Base-by-base conservation (phyloP, 1,140 invertebrate genomes). In the Goniozus legneri region DNA sequence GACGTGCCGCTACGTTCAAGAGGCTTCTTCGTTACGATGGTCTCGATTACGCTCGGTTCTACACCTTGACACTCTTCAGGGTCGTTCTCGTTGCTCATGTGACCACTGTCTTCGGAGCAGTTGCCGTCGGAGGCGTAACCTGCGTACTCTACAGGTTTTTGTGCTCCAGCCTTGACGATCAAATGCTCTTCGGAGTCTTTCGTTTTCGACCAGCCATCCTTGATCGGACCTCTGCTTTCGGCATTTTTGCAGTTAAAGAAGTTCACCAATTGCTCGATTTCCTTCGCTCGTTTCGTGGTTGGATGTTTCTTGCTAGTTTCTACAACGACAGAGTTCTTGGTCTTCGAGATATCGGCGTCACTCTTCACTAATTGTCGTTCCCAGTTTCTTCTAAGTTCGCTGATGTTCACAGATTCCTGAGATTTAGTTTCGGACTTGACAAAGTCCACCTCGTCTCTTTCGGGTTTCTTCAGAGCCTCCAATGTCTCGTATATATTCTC, bases 21-120 rank as follows among this genome's bases (percentile, higher is more conserved):
- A 6, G 14, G 8, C 2, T 45, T 40, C 12, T 59, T 52, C 39
- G 45, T 61, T 7, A 45, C 50, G 1, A 46, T n/a, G 7, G 34
- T 32, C 3, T 44, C 38, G 13, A 46, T 10, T 10, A 35, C 46
- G 30, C 18, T 33, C 38, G 32, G 2, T 35, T 31, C 24, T 21
- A 32, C 3, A 31, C 46, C 45, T 8, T 19, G 47, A 34, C 68
- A 62, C 27, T 60, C 50, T 3, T 64, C 59, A 1, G 71, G 69
- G 14, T 83, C 80, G 54, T 79, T 80, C 56, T 85, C 84, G 56
- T 87, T 87, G 32, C 85, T 87, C 43, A 86, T 87, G 69, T 88
- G 85, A 34, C 86, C 86, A 18, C 85, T 87, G 67, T 88, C 86
- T 59, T 88, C 86, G 27, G 85, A 87, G 53, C 82, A 84, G 54